Conservation (phyloP, 2,888 invertebrate genomes). For the Lydus trimaculatus region DNA sequence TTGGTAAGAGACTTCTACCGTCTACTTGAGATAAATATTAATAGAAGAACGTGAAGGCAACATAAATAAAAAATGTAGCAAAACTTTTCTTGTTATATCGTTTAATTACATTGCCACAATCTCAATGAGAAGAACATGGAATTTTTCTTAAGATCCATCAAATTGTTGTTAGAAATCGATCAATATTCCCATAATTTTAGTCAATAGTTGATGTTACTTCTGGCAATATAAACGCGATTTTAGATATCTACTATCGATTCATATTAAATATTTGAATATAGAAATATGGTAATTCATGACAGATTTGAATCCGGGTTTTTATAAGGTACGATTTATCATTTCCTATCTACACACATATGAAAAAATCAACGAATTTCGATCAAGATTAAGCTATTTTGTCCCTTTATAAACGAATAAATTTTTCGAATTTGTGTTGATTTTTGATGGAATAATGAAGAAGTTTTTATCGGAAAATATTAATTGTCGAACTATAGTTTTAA, state of each 20-base stretch:
- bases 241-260: not conserved
- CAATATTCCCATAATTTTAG: too few relatives aligned
- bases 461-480: not conserved
- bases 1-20: not conserved
- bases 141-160: too few relatives aligned
- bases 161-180: not conserved
- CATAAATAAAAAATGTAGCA: not conserved
- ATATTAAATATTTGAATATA: not conserved
- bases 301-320: not conserved
- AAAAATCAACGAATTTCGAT: not conserved
- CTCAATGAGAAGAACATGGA: too few relatives aligned
- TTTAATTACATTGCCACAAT: not conserved
- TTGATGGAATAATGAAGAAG: not conserved
- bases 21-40: not conserved
- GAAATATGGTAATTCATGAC: conserved; percentile 2
- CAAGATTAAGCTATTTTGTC: too few relatives aligned
- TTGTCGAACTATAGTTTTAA: not conserved
- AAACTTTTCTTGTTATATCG: not conserved
- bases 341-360: not conserved
- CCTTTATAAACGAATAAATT: too few relatives aligned
- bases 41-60: not conserved
- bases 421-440: not conserved
- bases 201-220: not conserved
- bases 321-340: not conserved
- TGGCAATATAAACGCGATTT: not conserved